A percentile compares a stretch with the other conserved stretches of the same genome.
phyloP scores from a whole-genome alignment of 2,113 vertebrate species.

The Camarhynchus parvulus region DNA sequence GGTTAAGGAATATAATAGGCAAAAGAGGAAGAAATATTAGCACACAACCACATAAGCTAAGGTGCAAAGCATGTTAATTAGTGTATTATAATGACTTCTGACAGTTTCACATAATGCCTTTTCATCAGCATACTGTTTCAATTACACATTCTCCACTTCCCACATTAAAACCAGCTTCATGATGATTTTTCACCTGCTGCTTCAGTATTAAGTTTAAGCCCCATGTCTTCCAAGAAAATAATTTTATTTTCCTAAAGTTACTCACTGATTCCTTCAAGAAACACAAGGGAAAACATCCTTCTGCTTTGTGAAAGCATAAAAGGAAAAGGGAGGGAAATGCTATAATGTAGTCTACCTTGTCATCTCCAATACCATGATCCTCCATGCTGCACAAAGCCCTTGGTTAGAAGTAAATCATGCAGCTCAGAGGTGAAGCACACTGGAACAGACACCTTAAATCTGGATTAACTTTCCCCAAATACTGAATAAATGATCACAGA shows the following conservation, averaged over 20 bases:
- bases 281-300: background rate
- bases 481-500: background rate
- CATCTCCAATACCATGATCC: background rate
- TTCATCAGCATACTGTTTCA: slow-evolving; percentile 75
- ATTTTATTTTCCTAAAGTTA: slow-evolving; percentile 55
- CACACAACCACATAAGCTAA: slow-evolving; percentile 34
- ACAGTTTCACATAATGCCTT: slow-evolving; percentile 63
- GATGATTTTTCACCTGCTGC: slow-evolving; percentile 64
- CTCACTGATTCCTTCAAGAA: slow-evolving; percentile 35
- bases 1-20: slow-evolving; percentile 26
- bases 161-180: slow-evolving; percentile 58
- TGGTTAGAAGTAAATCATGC: slow-evolving; percentile 7
- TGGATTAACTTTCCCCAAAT: background rate
- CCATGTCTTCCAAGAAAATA: slow-evolving; percentile 9
- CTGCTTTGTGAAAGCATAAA: slow-evolving; percentile 16
- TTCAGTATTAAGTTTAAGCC: slow-evolving; percentile 62
- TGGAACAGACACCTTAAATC: slow-evolving; percentile 33
- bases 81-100: slow-evolving; percentile 69
- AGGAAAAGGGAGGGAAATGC: background rate
- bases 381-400: slow-evolving; percentile 40
- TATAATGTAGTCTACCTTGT: background rate
- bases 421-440: slow-evolving; percentile 31
- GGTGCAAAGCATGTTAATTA: slow-evolving; percentile 64
- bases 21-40: slow-evolving; percentile 60
- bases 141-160: slow-evolving; percentile 65